phyloP scores from a whole-genome alignment of 2,113 vertebrate genomes.

The Cettia cetti region DNA sequence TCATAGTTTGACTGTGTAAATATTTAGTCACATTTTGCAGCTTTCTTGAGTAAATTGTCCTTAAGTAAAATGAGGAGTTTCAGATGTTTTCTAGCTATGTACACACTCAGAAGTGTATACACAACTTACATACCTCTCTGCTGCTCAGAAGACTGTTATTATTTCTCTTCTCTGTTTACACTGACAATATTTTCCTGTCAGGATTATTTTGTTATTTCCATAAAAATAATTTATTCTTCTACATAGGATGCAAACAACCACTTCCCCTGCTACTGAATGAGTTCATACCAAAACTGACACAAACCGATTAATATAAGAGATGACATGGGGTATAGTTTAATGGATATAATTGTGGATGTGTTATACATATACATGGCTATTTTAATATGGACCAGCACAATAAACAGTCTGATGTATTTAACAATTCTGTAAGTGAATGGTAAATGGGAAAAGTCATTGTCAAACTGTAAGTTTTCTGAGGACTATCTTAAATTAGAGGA shows the following conservation, averaged over 20 bases:
- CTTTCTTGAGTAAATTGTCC: neutral
- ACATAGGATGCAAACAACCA: neutral
- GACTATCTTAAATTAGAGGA: neutral
- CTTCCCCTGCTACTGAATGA: neutral
- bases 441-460: neutral
- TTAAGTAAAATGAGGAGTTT: neutral
- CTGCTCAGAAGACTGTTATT: neutral
- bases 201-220: neutral
- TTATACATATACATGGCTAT: neutral
- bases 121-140: neutral
- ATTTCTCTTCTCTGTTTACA: neutral
- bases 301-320: neutral
- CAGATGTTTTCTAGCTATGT: neutral
- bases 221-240: neutral
- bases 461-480: neutral
- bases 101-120: neutral
- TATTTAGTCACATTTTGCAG: neutral
- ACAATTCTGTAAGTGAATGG: neutral
- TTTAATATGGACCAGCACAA: neutral
- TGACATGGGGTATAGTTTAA: neutral
- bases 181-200: neutral
- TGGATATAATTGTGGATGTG: neutral
- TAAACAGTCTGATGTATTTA: neutral
- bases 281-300: neutral
- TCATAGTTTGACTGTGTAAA: neutral